A percentile compares a stretch with the other conserved stretches of the same genome.
Conservation (phyloP, 2,888 invertebrate species). For the Eumacrocentrus americanus region DNA sequence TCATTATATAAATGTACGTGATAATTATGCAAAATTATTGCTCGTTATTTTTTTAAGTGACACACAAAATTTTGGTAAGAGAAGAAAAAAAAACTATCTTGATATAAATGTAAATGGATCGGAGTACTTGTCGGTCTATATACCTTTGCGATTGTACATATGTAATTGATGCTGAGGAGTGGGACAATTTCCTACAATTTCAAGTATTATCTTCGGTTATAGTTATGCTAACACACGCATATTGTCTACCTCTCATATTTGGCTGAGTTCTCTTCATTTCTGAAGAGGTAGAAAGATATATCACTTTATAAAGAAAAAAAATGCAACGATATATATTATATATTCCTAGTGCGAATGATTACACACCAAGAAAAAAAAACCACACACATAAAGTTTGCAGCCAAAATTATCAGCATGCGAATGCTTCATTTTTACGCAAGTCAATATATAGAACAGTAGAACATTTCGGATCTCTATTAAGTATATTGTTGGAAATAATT, state of each 20-base stretch:
- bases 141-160: constrained; percentile 49
- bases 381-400: constrained; percentile 25
- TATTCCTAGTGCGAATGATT: constrained; percentile 21
- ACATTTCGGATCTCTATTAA: neutral
- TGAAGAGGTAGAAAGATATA: too few species aligned
- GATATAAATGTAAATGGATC: constrained; percentile 12
- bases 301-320: constrained; percentile 24
- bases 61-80: constrained; percentile 1
- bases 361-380: constrained; percentile 1
- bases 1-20: constrained; percentile 7
- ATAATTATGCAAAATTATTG: constrained; percentile 18
- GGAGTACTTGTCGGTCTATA: constrained; percentile 35
- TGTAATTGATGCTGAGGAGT: constrained; percentile 49
- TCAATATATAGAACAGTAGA: constrained; percentile 26
- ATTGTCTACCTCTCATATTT: neutral
- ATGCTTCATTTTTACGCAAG: constrained; percentile 28
- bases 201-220: constrained; percentile 25
- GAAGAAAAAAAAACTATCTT: neutral
- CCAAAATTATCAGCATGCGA: constrained; percentile 32
- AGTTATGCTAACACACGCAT: neutral
- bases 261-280: neutral
- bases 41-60: constrained; percentile 23
- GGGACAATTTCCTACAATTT: constrained; percentile 29
- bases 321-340: constrained; percentile 34
- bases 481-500: neutral